These are phyloP conservation scores for Conomelus anceps DNA, from an alignment of 2,888 invertebrate genomes.

Conservation along the genomic window DNA sequence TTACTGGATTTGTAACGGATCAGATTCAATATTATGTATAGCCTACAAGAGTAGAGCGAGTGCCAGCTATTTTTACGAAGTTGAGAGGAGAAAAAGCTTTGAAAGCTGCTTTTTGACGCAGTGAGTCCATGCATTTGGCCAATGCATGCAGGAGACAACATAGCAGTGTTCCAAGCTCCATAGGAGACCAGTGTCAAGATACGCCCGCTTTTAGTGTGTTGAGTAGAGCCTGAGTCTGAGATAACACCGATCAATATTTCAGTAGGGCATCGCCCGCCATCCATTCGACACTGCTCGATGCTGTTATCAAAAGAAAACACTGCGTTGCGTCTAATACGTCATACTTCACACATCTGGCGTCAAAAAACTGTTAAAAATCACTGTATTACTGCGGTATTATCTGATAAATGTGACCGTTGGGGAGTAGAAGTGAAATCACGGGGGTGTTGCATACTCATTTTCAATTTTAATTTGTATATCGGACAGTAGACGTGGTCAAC, in stretches of 20 bases:
- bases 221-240: not conserved
- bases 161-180: not conserved
- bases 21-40: not conserved
- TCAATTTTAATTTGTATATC: no score
- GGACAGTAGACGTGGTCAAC: no score
- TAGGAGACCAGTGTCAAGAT: not conserved
- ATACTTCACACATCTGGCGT: not conserved
- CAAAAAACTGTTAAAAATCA: not conserved
- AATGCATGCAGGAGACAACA: not conserved
- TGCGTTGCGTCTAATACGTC: not conserved
- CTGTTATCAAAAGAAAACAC: not conserved
- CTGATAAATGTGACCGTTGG: no score
- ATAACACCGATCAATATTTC: not conserved
- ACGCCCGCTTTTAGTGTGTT: not conserved
- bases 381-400: not conserved
- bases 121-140: not conserved
- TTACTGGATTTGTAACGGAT: no score
- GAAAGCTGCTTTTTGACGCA: not conserved
- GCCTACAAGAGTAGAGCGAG: not conserved
- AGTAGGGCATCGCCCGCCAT: not conserved
- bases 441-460: no score
- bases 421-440: no score
- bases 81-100: not conserved
- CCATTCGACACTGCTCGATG: not conserved
- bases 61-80: not conserved